These are phyloP conservation scores for Uropsilus gracilis DNA, from an alignment of 2,113 vertebrate genomes.

Conservation along the genomic window DNA sequence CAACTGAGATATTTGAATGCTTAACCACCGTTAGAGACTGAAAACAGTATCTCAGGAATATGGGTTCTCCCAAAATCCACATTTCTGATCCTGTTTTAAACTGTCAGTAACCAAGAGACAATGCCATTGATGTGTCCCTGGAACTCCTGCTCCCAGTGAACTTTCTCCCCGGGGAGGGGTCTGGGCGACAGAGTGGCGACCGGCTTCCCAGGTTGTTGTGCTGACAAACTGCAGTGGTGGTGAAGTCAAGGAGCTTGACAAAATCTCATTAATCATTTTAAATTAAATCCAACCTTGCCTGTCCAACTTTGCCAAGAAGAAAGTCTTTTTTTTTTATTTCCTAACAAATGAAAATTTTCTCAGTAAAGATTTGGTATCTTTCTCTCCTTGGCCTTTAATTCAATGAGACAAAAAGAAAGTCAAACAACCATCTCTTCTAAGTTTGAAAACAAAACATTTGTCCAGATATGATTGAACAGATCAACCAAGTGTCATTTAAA, in stretches of 20 bases:
- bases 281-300: constrained; percentile 91
- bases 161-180: constrained; percentile 86
- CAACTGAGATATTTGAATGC: constrained; percentile 43
- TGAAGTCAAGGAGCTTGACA: constrained; percentile 88
- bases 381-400: constrained; percentile 78
- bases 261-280: constrained; percentile 95
- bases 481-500: constrained; percentile 57
- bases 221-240: constrained; percentile 93
- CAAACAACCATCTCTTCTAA: constrained; percentile 72
- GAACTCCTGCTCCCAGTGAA: constrained; percentile 84
- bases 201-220: constrained; percentile 87
- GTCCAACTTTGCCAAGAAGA: constrained; percentile 83
- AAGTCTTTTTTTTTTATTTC: constrained; percentile 74
- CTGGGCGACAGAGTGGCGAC: constrained; percentile 91
- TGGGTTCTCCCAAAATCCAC: constrained; percentile 73
- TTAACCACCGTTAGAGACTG: constrained; percentile 55
- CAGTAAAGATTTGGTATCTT: constrained; percentile 78
- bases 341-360: constrained; percentile 84
- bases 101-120: constrained; percentile 86
- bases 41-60: constrained; percentile 75
- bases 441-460: constrained; percentile 78
- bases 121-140: constrained; percentile 85
- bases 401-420: constrained; percentile 71
- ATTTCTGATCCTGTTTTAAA: constrained; percentile 82
- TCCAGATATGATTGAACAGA: constrained; percentile 57